These are phyloP conservation scores for Porites australiensis DNA, from an alignment of 64 coral and sea anemone genomes.

Conservation along the genomic window DNA sequence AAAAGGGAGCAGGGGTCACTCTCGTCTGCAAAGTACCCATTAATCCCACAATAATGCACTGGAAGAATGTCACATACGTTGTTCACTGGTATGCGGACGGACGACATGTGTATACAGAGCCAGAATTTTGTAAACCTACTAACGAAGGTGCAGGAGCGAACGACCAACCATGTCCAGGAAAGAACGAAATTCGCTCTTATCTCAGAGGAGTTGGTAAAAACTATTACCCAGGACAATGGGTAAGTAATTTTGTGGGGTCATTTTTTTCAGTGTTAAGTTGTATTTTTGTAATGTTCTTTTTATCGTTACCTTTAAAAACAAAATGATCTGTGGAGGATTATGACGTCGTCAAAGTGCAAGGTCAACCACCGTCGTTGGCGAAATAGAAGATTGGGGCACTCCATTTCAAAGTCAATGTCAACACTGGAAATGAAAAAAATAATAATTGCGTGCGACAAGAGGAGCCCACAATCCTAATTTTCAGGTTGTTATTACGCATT, in stretches of 20 bases:
- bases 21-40: constrained; percentile 12
- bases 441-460: too few species aligned
- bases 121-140: constrained; percentile 1
- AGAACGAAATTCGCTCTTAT: background rate
- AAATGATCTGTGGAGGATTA: too few species aligned
- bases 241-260: constrained; percentile 24
- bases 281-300: background rate
- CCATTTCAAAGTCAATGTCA: too few species aligned
- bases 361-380: too few species aligned
- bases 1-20: background rate
- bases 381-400: too few species aligned
- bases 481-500: too few species aligned
- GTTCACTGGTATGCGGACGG: constrained; percentile 58
- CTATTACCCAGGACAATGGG: constrained; percentile 51
- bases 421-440: too few species aligned
- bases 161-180: background rate
- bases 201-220: background rate
- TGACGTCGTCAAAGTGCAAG: too few species aligned
- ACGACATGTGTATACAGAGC: background rate
- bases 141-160: background rate
- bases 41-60: background rate
- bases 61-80: constrained; percentile 61
- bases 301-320: background rate
- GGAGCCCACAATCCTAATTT: too few species aligned
- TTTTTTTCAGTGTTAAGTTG: background rate